These are phyloP conservation scores for Poeciliopsis occidentalis DNA, from an alignment of 2,113 vertebrate genomes.

Conservation along the genomic window DNA sequence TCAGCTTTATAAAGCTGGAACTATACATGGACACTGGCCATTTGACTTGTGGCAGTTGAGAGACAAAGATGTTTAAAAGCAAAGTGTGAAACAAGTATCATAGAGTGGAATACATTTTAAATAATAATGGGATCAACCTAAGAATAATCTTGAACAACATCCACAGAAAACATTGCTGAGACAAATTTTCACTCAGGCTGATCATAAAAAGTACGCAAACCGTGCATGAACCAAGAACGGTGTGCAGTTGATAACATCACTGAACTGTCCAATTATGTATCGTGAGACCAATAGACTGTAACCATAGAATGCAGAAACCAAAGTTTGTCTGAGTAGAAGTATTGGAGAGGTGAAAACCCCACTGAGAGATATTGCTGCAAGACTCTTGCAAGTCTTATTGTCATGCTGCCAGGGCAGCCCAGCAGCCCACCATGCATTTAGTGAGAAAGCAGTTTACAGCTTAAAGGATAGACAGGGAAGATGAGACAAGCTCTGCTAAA, in stretches of 20 bases:
- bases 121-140: neutral
- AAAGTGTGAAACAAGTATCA: conserved; percentile 5
- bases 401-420: conserved; percentile 54
- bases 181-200: conserved; percentile 10
- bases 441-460: conserved; percentile 63
- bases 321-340: conserved; percentile 18
- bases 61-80: conserved; percentile 5
- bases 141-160: conserved; percentile 9
- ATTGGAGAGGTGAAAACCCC: conserved; percentile 23
- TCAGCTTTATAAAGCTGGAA: neutral
- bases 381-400: conserved; percentile 48
- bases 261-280: conserved; percentile 7
- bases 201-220: conserved; percentile 16
- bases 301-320: conserved; percentile 9
- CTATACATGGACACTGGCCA: neutral
- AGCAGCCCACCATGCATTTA: conserved; percentile 61
- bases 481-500: conserved; percentile 67
- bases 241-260: neutral
- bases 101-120: neutral
- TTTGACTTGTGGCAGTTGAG: neutral
- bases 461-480: conserved; percentile 67
- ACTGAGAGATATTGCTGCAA: conserved; percentile 35
- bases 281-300: conserved; percentile 31
- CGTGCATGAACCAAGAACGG: conserved; percentile 22
- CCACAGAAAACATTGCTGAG: conserved; percentile 4